Evolutionary conservation across 92 coral and sea anemone species (phyloP).

Genomic region (Actinernus sp.): DNA sequence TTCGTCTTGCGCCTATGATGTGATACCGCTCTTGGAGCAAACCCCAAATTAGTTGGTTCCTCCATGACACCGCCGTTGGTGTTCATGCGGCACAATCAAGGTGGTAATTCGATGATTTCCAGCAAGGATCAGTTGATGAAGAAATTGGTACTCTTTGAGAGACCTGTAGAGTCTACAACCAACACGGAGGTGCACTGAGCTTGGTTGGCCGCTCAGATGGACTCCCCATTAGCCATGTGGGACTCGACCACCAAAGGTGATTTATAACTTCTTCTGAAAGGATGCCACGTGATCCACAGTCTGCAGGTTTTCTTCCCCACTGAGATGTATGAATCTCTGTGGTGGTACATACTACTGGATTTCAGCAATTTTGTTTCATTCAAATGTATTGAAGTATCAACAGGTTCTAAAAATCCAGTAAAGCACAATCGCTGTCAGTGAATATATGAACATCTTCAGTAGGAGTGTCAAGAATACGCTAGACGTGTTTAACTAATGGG

Average conservation of each 20-base stretch:
- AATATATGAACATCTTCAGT: conserved; percentile 47
- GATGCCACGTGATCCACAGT: conserved; percentile 54
- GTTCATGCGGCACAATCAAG: conserved; percentile 43
- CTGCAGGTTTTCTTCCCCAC: conserved; percentile 57
- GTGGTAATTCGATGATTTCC: too few species aligned
- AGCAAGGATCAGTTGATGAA: too few species aligned
- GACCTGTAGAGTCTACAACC: conserved; percentile 49
- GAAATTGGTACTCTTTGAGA: conserved; percentile 12
- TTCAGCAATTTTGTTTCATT: conserved; percentile 53
- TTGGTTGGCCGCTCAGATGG: too few species aligned
- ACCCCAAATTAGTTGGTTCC: conserved; percentile 60
- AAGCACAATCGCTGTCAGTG: conserved; percentile 50
- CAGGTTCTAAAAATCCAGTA: too few species aligned
- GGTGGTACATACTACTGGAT: conserved; percentile 60
- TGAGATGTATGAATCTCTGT: conserved; percentile 32
- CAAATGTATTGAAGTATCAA: conserved; percentile 45
- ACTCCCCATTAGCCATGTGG: too few species aligned
- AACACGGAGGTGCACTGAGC: conserved; percentile 52
- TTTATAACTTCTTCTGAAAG: conserved; percentile 21
- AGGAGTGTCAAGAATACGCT: conserved; percentile 28
- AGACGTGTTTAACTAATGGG: conserved; percentile 48
- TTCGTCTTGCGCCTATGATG: too few species aligned
- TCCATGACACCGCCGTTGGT: conserved; percentile 55
- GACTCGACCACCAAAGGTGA: conserved; percentile 67
- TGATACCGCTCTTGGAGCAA: conserved; percentile 52